These are phyloP conservation scores for Diacarnus erythraeanus DNA, from an alignment of 37 sponge, comb jelly and placozoan genomes.

Conservation along the genomic window DNA sequence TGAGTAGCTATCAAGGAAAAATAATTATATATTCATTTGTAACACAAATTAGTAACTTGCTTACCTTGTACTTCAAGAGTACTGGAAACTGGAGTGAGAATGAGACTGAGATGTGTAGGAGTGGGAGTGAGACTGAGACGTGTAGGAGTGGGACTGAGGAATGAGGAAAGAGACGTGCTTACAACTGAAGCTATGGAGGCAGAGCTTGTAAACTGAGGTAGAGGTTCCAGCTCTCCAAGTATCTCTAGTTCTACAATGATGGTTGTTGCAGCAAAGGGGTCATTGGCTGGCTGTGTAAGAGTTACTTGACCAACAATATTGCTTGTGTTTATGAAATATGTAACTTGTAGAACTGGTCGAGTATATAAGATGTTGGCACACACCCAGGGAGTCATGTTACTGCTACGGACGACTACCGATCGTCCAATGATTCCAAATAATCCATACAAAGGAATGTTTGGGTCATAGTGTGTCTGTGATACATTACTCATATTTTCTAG, in stretches of 20 bases:
- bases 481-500: constrained; percentile 9
- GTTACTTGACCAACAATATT: constrained; percentile 31
- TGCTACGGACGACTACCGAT: constrained; percentile 58
- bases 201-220: not conserved
- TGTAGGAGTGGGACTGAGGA: not conserved
- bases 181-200: not conserved
- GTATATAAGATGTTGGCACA: constrained; percentile 55
- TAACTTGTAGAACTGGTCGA: not conserved
- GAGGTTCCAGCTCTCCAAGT: not conserved
- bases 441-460: constrained; percentile 71
- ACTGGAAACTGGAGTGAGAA: not conserved
- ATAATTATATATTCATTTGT: too few relatives aligned
- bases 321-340: constrained; percentile 12
- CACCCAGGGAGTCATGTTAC: constrained; percentile 15
- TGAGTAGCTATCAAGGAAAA: too few relatives aligned
- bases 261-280: constrained; percentile 62
- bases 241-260: constrained; percentile 29
- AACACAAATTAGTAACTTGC: too few relatives aligned
- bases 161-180: not conserved
- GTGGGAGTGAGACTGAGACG: too few relatives aligned
- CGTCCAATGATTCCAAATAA: constrained; percentile 65
- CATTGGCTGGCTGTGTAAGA: constrained; percentile 58
- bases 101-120: constrained; percentile 2
- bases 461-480: constrained; percentile 31
- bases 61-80: not conserved